A percentile compares a stretch with the other conserved stretches of the same genome.
Conservation (phyloP, 64 coral and sea anemone genomes). For the Montipora foliosa region DNA sequence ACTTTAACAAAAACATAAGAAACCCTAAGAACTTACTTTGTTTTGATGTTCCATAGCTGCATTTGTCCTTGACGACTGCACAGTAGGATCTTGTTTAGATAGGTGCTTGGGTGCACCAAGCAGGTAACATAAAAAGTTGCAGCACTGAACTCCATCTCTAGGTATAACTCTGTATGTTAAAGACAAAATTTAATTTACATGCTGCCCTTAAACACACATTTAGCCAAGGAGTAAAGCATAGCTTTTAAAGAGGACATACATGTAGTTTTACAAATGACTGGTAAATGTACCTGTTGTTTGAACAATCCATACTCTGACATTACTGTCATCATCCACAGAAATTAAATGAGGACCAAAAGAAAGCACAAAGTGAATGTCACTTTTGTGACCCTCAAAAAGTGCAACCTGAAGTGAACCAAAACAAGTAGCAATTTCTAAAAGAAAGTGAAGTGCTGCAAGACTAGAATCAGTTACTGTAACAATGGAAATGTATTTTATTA, state of each 20-base stretch:
- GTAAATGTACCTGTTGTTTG: conserved; percentile 72
- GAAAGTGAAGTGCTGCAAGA: too few species aligned
- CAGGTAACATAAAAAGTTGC: conserved; percentile 81
- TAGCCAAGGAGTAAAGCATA: too few species aligned
- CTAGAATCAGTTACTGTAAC: too few species aligned
- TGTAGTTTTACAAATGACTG: too few species aligned
- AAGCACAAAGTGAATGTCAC: conserved; percentile 71
- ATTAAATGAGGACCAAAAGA: conserved; percentile 92
- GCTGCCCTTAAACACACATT: too few species aligned
- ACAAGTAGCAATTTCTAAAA: background rate
- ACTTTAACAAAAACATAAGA: too few species aligned
- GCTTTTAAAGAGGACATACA: too few species aligned
- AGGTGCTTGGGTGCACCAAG: conserved; percentile 95
- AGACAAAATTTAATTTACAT: background rate
- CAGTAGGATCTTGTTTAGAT: conserved; percentile 93
- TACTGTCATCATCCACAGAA: conserved; percentile 86
- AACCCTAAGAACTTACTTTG: conserved; percentile 69
- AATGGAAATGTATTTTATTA: too few species aligned
- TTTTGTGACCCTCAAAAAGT: conserved; percentile 72
- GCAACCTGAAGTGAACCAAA: conserved; percentile 66
- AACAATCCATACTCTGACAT: conserved; percentile 79
- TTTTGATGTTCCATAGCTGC: conserved; percentile 99
- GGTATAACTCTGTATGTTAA: conserved; percentile 83
- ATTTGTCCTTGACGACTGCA: conserved; percentile 94
- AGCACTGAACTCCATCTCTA: conserved; percentile 88